Evolutionary conservation across 2,113 vertebrate genomes (phyloP).

Genomic region (Crypturellus undulatus): DNA sequence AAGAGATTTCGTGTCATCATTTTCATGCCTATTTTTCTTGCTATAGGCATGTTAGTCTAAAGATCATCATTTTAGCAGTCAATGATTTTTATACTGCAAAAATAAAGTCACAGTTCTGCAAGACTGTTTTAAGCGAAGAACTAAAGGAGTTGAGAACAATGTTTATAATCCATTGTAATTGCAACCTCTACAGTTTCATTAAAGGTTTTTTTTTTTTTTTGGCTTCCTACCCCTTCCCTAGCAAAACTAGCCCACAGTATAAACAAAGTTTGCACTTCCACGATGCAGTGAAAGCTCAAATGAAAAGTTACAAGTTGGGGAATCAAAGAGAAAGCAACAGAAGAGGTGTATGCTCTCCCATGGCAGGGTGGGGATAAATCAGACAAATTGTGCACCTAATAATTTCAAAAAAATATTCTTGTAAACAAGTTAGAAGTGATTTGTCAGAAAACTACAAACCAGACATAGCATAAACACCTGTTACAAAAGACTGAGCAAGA

Average conservation of each 20-base stretch:
- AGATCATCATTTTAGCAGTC: neutral
- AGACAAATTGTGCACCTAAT: neutral
- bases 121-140: neutral
- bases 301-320: neutral
- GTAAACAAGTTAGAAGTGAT: neutral
- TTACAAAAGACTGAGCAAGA: neutral
- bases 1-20: neutral
- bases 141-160: neutral
- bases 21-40: neutral
- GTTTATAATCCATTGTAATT: neutral
- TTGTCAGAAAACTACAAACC: neutral
- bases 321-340: neutral
- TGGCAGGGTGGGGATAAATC: neutral
- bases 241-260: neutral
- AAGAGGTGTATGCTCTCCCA: neutral
- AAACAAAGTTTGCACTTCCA: neutral
- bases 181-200: neutral
- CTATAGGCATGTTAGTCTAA: neutral
- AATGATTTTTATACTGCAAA: neutral
- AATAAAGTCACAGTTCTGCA: neutral
- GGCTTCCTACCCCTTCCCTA: neutral
- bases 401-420: neutral
- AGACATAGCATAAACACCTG: neutral
- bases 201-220: fast-evolving
- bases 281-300: neutral